phyloP scores from a whole-genome alignment of 2,888 invertebrate species.

The Dermolepida albohirtum region DNA sequence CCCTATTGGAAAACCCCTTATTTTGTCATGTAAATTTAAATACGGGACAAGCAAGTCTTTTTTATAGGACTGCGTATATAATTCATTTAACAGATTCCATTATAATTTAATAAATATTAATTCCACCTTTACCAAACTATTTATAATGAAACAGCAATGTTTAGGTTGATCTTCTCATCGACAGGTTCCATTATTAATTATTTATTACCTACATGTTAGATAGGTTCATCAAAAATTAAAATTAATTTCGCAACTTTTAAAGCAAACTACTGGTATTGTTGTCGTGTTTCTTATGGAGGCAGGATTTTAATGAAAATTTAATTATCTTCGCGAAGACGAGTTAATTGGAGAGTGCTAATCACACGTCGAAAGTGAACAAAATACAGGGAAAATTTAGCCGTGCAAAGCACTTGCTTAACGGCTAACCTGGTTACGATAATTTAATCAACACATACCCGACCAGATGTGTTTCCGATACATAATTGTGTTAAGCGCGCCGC shows the following conservation, averaged over 20 bases:
- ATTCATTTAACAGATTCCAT: no score
- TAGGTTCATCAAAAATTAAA: no score
- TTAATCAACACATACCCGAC: conserved; percentile 20
- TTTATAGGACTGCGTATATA: no score
- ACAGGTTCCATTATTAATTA: no score
- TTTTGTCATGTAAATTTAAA: no score
- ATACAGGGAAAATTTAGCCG: conserved; percentile 19
- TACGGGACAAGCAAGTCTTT: no score
- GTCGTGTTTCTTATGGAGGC: background rate
- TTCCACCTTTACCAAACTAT: no score
- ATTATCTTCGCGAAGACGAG: background rate
- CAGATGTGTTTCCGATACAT: conserved; percentile 26
- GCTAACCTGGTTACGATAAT: conserved; percentile 17
- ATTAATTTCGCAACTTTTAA: background rate
- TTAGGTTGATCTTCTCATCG: no score
- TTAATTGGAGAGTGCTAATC: conserved; percentile 7
- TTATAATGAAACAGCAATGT: no score
- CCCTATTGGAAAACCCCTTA: no score
- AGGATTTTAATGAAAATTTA: conserved; percentile 14
- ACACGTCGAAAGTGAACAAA: conserved; percentile 10
- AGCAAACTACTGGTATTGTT: background rate
- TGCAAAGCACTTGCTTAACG: conserved; percentile 21
- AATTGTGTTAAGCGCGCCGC: conserved; percentile 21
- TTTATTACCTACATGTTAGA: no score
- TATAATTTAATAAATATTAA: no score